These are phyloP conservation scores for Omphaloscelis lunosa DNA, from an alignment of 2,888 invertebrate species.

Conservation along the genomic window DNA sequence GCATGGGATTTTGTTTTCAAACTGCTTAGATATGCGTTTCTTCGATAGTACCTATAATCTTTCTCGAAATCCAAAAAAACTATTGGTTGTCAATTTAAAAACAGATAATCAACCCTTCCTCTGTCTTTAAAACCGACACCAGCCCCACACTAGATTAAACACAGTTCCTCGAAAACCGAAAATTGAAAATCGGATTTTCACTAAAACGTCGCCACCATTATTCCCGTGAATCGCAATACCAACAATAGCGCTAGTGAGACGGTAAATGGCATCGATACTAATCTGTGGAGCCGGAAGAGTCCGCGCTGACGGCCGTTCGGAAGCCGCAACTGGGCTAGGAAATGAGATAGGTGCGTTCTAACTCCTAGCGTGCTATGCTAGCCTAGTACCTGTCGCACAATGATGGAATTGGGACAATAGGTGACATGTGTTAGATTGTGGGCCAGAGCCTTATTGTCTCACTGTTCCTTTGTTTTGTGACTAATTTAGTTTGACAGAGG, in stretches of 20 bases:
- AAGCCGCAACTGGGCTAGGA: constrained; percentile 90
- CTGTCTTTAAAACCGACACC: constrained; percentile 14
- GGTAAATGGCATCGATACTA: constrained; percentile 89
- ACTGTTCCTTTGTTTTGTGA: constrained; percentile 54
- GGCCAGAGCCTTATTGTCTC: constrained; percentile 57
- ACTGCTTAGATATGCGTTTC: too few relatives aligned
- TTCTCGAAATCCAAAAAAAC: not conserved
- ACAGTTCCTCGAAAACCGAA: constrained; percentile 55
- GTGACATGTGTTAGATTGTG: constrained; percentile 59
- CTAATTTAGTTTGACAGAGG: constrained; percentile 58
- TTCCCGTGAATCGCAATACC: constrained; percentile 80
- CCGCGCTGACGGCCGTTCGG: constrained; percentile 87
- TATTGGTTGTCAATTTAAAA: not conserved
- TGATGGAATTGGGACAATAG: constrained; percentile 69
- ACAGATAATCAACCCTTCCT: constrained; percentile 1
- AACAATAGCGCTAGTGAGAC: constrained; percentile 85
- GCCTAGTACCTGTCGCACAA: constrained; percentile 67
- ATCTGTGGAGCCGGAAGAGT: constrained; percentile 89
- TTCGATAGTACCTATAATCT: too few relatives aligned
- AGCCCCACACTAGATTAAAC: constrained; percentile 32
- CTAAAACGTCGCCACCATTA: constrained; percentile 57
- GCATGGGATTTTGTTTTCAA: too few relatives aligned
- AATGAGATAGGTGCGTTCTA: constrained; percentile 89
- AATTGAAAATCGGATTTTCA: constrained; percentile 65
- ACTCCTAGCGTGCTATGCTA: constrained; percentile 78